phyloP scores from a whole-genome alignment of 2,113 vertebrate species.

The Corythoichthys haematopterus region DNA sequence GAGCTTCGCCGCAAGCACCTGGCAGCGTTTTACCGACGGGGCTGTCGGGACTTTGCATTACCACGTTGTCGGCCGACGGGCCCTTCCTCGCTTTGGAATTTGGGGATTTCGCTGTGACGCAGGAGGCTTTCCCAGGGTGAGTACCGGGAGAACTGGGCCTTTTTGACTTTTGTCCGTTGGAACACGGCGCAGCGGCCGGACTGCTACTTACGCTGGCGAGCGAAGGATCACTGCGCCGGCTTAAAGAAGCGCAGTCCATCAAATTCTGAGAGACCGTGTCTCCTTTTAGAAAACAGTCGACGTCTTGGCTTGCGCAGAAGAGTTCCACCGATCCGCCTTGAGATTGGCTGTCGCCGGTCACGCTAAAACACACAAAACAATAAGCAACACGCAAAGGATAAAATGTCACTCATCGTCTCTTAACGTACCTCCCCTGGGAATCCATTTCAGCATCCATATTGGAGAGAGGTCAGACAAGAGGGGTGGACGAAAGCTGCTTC shows the following conservation, averaged over 20 bases:
- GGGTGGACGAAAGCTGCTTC: constrained; percentile 8
- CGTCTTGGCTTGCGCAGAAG: constrained; percentile 9
- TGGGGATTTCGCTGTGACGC: constrained; percentile 18
- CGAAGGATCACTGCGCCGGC: constrained; percentile 14
- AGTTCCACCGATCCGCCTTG: constrained; percentile 14
- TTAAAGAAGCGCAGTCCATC: constrained; percentile 22
- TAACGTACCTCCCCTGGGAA: constrained; percentile 47
- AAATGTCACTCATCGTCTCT: not conserved
- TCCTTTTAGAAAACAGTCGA: constrained; percentile 13
- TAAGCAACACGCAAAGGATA: no score
- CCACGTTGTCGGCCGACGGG: constrained; percentile 48
- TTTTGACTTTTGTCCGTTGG: constrained; percentile 51
- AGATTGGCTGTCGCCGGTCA: constrained; percentile 25
- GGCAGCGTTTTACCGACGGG: constrained; percentile 33
- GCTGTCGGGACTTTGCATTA: constrained; percentile 69
- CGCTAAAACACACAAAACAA: constrained; percentile 26
- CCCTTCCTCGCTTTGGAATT: constrained; percentile 36
- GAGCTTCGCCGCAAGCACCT: constrained; percentile 7
- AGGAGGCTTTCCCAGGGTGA: constrained; percentile 35
- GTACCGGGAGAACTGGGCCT: constrained; percentile 45
- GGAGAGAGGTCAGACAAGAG: constrained; percentile 28
- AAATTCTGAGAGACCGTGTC: constrained; percentile 29
- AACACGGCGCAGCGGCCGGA: constrained; percentile 16
- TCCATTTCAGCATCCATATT: constrained; percentile 48
- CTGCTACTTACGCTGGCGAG: constrained; percentile 11